Conservation (phyloP, 2,888 invertebrate species). For the Tholera decimalis region DNA sequence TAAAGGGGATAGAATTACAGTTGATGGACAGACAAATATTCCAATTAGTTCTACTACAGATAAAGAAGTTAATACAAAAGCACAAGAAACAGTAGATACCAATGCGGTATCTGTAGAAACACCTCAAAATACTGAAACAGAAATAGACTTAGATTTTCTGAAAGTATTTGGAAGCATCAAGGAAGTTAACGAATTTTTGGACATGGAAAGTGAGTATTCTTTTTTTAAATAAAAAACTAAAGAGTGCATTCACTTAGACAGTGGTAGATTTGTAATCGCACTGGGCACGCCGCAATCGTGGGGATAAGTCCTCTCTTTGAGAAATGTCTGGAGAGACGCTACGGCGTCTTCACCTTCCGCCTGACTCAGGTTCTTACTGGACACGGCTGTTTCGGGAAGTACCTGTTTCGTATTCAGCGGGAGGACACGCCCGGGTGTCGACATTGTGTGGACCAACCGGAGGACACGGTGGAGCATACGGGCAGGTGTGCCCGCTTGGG, state of each 20-base stretch:
- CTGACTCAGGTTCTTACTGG: no score
- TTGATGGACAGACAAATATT: slow-evolving; percentile 3
- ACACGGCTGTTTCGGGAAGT: no score
- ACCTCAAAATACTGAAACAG: slow-evolving; percentile 8
- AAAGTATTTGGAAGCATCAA: slow-evolving; percentile 83
- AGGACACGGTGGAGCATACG: no score
- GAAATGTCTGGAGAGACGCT: no score
- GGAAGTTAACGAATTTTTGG: slow-evolving; percentile 83
- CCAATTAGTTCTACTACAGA: neutral
- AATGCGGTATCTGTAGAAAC: neutral
- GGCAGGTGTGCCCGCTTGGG: no score
- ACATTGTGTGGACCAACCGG: no score
- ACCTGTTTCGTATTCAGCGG: no score
- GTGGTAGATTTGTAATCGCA: no score
- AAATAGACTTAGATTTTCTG: slow-evolving; percentile 70
- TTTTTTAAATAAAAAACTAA: neutral
- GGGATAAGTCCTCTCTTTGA: no score
- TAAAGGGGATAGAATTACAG: slow-evolving; percentile 16
- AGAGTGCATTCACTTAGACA: neutral
- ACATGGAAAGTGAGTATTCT: slow-evolving; percentile 82
- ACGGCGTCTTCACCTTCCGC: no score
- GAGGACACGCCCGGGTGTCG: no score
- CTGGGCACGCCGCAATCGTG: no score
- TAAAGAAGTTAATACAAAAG: slow-evolving; percentile 12
- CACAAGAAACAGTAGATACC: slow-evolving; percentile 4